Evolutionary conservation across 2,888 invertebrate species (phyloP), one percentile per base, ranked within the genome.

Genomic region (Neocrepidodera transversa): DNA sequence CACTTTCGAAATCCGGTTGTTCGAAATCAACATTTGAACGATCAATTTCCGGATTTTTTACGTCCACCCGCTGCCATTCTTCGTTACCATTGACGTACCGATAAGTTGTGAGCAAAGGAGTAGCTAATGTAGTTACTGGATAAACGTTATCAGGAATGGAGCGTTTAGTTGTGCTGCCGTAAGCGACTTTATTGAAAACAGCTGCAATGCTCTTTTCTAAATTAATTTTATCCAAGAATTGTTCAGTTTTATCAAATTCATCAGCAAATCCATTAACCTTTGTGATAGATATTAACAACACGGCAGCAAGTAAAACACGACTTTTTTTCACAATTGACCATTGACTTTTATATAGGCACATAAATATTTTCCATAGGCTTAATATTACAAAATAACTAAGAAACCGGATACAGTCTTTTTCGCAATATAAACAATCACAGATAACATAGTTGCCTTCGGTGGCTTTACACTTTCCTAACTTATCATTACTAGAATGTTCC

Each of bases 171-270:
- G 87, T 87, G 56, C 86, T 86, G 13, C 86, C 87, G 70, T 87
- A 87, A 0, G 87, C 87, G 40, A 88, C 88, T 77, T 88, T 87
- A 67, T 86, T 87, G 68, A 88, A 83, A 49, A 88, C 85, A 16
- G 88, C 88, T 5, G 86, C 87, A 32, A 88, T 83, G 73, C 85
- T 87, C 67, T 87, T 84, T 71, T 88, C 87, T 68, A 87, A 77
- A 68, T 84, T 83, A 62, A 86, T 80, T 66, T 85, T 83, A 68
- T 86, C 87, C 51, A 86, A 73, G 70, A 83, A 82, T 52, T 76
- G 78, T 58, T 79, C 79, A 45, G 70, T 73, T 65, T 79, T 79
- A 40, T 80, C 78, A 62, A 78, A 78, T 57, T 78, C 78, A 64
- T 75, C 77, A 28, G 74, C 71, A 63, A 74, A 78, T 7, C 62